Evolutionary conservation across 2,888 invertebrate genomes (phyloP), one percentile per base, ranked within the genome.

Genomic region (Chrysolina haemoptera): DNA sequence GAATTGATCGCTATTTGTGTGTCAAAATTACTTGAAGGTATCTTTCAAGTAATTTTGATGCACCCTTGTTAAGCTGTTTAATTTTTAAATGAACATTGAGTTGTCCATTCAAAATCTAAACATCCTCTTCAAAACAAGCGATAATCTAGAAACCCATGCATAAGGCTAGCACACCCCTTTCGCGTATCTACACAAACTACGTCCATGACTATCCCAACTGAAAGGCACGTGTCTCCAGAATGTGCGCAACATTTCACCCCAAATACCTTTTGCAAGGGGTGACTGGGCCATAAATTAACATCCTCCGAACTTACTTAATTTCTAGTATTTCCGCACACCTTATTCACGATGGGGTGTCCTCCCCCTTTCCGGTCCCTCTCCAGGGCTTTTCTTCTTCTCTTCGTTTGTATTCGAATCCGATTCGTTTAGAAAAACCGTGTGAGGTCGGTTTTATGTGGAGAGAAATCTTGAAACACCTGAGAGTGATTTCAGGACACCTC

Each of bases 241-340:
- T 66, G 14, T 66, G 66, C 66, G 53, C 67, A 53, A 67, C 40
- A 67, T 67, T 53, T 67, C 67, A 67, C 67, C 67, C 43, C 53
- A 67, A 67, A 67, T 53, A 67, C 67, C 67, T 67, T 53, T 14
- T 55, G 66, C n/a, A 65, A 43, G 43, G 70, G 70, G 70, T 10
- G 70, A 48, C 62, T 43, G 46, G n/a, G 63, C 63, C 70, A 70
- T 75, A 75, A 75, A 75, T 75, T 75, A 72, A 72, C 75, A 66
- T 69, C 66, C 65, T 69, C 68, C 62, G 50, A 66, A 62, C 71
- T 71, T 69, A 69, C 75, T 75, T 71, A 63, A 75, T 75, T 75
- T 69, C 75, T 71, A 62, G 65, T 68, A 71, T 71, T 75, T 75
- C 71, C 75, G 68, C 71, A 53, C 67, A 67, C 67, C 67, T 67